phyloP scores from a whole-genome alignment of 1,140 invertebrate species.

The Drosophila asahinai region DNA sequence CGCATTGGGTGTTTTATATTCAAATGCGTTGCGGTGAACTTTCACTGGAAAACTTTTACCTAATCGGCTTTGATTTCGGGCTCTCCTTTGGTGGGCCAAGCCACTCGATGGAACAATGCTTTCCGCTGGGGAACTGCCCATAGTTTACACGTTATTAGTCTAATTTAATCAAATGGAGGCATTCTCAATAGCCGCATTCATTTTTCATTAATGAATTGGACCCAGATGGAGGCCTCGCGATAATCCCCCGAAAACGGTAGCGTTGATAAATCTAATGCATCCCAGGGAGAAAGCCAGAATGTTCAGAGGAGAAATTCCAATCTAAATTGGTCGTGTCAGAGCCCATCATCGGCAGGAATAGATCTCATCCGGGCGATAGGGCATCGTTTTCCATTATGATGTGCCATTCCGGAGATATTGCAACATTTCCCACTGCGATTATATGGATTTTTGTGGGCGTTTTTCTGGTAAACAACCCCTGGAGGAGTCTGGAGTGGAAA shows the following conservation, averaged over 20 bases:
- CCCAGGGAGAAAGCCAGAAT: constrained; percentile 52
- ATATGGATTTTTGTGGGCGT: constrained; percentile 59
- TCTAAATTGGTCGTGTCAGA: constrained; percentile 42
- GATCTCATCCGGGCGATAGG: constrained; percentile 46
- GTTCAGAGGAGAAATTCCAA: constrained; percentile 32
- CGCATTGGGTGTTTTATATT: constrained; percentile 62
- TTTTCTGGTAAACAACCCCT: constrained; percentile 58
- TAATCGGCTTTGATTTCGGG: constrained; percentile 53
- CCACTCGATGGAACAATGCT: constrained; percentile 24
- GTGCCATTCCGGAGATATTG: constrained; percentile 42
- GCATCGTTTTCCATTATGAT: constrained; percentile 40
- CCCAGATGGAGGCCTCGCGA: constrained; percentile 11
- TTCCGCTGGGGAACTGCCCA: constrained; percentile 31
- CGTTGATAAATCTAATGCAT: constrained; percentile 51
- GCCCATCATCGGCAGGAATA: constrained; percentile 16
- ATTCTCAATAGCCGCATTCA: constrained; percentile 65
- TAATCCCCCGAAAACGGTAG: constrained; percentile 44
- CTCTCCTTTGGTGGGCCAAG: constrained; percentile 66
- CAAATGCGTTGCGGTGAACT: constrained; percentile 58
- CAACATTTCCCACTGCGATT: constrained; percentile 34
- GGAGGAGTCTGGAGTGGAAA: neutral
- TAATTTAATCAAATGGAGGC: constrained; percentile 79
- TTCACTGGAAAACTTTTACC: constrained; percentile 66
- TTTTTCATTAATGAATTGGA: constrained; percentile 81
- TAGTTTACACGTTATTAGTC: constrained; percentile 80